Evolutionary conservation across 1,140 invertebrate genomes (phyloP), one percentile per base, ranked within the genome.

Genomic region (Linepithema humile): DNA sequence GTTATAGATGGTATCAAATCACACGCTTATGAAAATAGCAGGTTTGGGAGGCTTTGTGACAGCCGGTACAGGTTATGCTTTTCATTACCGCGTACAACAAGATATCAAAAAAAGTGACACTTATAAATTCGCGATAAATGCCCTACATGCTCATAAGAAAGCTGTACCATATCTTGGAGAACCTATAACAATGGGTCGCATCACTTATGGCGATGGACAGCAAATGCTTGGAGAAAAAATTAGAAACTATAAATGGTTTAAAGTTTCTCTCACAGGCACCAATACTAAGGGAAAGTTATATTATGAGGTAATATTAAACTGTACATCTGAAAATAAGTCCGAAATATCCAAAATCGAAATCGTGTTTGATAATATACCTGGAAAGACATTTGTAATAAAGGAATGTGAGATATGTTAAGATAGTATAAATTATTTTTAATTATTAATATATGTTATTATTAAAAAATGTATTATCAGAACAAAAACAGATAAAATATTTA

Each of bases 121-220:
- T 38, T 90, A 91, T 38, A 80, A 86, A 35, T 50, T 85, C 43
- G 88, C 85, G 0, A 55, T 92, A 10, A 26, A 83, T 43, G 55
- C 73, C 20, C 26, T 92, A 35, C 23, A 17, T 9, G 60, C 15
- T 20, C 80, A 92, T 69, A 12, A 84, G 1, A 82, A 89, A 23
- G 82, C 86, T 6, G 48, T 88, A 32, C 43, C 89, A 23, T 62
- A 87, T 43, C 73, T 93, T 35, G 92, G 92, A 45, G 80, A 90
- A 74, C 91, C 92, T 23, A 90, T 91, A 70, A 60, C 7, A 60
- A 40, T 83, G 26, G 77, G 85, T 40, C 20, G 38, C 9, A 50
- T 93, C 20, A 45, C 60, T 6, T n/a, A 82, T 17, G 48, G 60
- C 6, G 32, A 72, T 15, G n/a, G 35, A n/a, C 9, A 48, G 2